Percentiles rank a stretch among this genome's conserved stretches.
phyloP scores from a whole-genome alignment of 2,888 invertebrate species.

The Pristionchus exspectatus region DNA sequence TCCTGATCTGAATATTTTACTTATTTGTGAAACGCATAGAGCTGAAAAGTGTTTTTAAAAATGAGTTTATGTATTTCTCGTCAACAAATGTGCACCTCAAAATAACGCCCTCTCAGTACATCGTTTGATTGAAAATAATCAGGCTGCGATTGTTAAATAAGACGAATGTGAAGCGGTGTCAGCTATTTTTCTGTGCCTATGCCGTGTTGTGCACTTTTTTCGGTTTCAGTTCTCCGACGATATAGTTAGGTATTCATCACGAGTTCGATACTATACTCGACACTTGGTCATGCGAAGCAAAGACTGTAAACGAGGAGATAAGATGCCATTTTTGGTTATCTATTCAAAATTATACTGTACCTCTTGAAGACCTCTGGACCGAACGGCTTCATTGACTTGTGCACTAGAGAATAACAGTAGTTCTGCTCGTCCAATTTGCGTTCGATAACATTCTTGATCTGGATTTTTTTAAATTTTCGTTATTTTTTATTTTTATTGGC shows the following conservation, averaged over 20 bases:
- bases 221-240: too few relatives aligned
- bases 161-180: too few relatives aligned
- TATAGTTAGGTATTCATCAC: too few relatives aligned
- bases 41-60: neutral
- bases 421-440: slow-evolving; percentile 70
- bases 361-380: slow-evolving; percentile 75
- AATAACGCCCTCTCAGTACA: neutral
- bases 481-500: too few relatives aligned
- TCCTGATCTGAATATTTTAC: slow-evolving; percentile 66
- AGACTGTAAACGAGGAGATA: neutral
- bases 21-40: neutral
- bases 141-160: neutral
- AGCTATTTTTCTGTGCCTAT: neutral
- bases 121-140: neutral
- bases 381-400: slow-evolving; percentile 72
- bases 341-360: slow-evolving; percentile 58
- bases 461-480: slow-evolving; percentile 29
- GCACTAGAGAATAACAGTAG: slow-evolving; percentile 76
- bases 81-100: neutral
- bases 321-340: neutral
- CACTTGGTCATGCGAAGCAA: too few relatives aligned
- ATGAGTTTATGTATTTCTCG: neutral
- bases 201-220: neutral
- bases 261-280: too few relatives aligned
- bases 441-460: slow-evolving; percentile 72